A percentile compares a stretch with the other conserved stretches of the same genome.
Conservation (phyloP, 2,797 vertebrate species). For the Helostoma temminkii region DNA sequence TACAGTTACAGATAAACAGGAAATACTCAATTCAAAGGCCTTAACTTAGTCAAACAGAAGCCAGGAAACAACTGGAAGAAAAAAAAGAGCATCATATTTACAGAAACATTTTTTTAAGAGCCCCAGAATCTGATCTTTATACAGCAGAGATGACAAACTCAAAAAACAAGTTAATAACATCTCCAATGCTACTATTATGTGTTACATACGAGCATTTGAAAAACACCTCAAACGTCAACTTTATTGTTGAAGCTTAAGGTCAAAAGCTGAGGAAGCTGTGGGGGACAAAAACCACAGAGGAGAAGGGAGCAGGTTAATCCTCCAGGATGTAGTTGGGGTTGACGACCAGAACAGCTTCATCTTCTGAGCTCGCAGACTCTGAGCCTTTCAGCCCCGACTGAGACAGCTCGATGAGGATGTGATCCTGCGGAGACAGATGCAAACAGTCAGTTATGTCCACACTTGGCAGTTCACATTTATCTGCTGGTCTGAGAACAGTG, state of each 20-base stretch:
- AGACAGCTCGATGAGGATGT: slow-evolving; percentile 95
- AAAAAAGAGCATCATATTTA: slow-evolving; percentile 76
- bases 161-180: slow-evolving; percentile 43
- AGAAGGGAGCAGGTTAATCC: slow-evolving; percentile 79
- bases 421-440: slow-evolving; percentile 85
- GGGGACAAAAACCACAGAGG: neutral
- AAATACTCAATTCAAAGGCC: neutral
- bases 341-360: slow-evolving; percentile 92
- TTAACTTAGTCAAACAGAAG: slow-evolving; percentile 4
- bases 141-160: slow-evolving; percentile 38
- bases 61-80: slow-evolving; percentile 21
- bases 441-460: neutral
- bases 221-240: slow-evolving; percentile 9
- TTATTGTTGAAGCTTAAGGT: slow-evolving; percentile 5
- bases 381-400: slow-evolving; percentile 90
- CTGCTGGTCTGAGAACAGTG: neutral
- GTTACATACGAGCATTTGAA: slow-evolving; percentile 35
- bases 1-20: slow-evolving; percentile 31
- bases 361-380: slow-evolving; percentile 82
- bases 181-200: slow-evolving; percentile 17
- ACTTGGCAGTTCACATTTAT: neutral
- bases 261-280: neutral
- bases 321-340: slow-evolving; percentile 97
- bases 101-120: slow-evolving; percentile 46
- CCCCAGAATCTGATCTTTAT: slow-evolving; percentile 37